These are phyloP conservation scores for Subacronicta megacephala DNA, from an alignment of 2,888 invertebrate genomes.

Conservation along the genomic window DNA sequence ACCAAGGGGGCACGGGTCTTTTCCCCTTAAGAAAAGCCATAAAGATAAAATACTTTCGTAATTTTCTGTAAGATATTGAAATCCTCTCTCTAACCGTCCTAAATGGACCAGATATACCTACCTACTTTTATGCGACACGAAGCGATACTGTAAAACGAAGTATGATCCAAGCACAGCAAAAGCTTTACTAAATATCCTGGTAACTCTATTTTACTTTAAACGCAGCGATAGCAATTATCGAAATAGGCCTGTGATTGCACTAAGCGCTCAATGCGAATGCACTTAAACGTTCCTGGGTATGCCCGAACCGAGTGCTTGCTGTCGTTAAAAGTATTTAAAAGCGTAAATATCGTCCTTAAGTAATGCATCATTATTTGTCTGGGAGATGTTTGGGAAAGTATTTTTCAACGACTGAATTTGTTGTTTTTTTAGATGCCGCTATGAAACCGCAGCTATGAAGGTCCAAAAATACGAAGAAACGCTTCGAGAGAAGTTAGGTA, in stretches of 20 bases:
- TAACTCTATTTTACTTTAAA: constrained; percentile 34
- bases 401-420: not conserved
- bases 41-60: no score
- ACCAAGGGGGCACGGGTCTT: not conserved
- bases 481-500: no score
- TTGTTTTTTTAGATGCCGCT: no score
- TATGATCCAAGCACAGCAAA: not conserved
- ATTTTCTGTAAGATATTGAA: no score
- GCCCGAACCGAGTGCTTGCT: constrained; percentile 36
- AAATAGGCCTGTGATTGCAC: constrained; percentile 51
- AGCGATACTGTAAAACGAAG: no score
- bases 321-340: constrained; percentile 50
- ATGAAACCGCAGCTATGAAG: no score
- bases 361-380: constrained; percentile 37
- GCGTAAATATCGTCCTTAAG: constrained; percentile 48
- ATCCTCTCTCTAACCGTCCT: no score
- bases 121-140: no score
- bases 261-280: constrained; percentile 31
- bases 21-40: no score
- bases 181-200: constrained; percentile 16
- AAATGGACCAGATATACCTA: no score
- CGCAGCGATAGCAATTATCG: constrained; percentile 52
- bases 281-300: constrained; percentile 29
- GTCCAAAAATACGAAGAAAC: no score
- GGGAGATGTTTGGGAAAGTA: constrained; percentile 6